phyloP scores from a whole-genome alignment of 2,888 invertebrate species.

The Barypeithes pellucidus region DNA sequence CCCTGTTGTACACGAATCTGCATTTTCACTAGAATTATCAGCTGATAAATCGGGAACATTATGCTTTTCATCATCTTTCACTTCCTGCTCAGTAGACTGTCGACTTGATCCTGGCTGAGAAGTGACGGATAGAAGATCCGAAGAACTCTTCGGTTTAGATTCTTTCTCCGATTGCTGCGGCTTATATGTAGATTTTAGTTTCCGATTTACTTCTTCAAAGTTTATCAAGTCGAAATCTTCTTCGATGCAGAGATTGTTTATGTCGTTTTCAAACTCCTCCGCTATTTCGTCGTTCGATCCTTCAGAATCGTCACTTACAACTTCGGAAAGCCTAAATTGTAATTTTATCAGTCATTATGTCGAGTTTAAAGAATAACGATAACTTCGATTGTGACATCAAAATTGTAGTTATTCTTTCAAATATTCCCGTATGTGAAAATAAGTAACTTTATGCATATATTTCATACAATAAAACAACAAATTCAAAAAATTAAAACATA shows the following conservation, averaged over 20 bases:
- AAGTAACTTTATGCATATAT: no score
- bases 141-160: background rate
- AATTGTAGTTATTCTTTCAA: no score
- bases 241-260: conserved; percentile 71
- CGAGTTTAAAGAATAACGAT: no score
- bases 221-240: conserved; percentile 67
- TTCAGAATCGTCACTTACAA: conserved; percentile 73
- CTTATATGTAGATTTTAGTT: conserved; percentile 49
- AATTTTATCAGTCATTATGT: no score
- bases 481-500: no score
- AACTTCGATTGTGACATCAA: no score
- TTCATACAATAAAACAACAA: no score
- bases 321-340: conserved; percentile 71
- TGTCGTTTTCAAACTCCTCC: conserved; percentile 76
- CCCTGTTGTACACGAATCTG: conserved; percentile 23
- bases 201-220: conserved; percentile 61
- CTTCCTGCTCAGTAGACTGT: background rate
- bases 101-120: conserved; percentile 25
- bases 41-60: conserved; percentile 15
- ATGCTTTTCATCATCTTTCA: conserved; percentile 4
- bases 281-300: conserved; percentile 69
- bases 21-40: background rate
- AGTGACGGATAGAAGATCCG: conserved; percentile 16
- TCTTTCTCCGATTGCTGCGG: conserved; percentile 20
- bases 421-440: no score